Conservation (phyloP, 2,113 vertebrate genomes). For the Tragelaphus imberbis region DNA sequence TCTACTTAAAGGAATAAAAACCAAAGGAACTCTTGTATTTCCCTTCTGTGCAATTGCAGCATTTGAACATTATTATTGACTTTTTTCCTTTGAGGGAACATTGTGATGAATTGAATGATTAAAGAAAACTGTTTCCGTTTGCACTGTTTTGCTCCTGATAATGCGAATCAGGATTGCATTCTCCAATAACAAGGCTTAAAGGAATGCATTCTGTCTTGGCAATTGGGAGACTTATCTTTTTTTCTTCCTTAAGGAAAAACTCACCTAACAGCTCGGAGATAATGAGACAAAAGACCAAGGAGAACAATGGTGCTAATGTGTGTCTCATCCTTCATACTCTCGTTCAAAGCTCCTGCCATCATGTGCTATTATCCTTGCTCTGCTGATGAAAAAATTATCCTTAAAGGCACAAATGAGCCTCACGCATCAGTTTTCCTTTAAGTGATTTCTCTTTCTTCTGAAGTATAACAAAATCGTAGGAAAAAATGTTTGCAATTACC, state of each 20-base stretch:
- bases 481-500: constrained; percentile 23
- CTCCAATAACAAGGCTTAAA: constrained; percentile 17
- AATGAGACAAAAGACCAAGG: not conserved
- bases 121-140: constrained; percentile 40
- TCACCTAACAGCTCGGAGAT: not conserved
- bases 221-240: not conserved
- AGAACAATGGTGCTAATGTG: not conserved
- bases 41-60: not conserved
- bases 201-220: not conserved
- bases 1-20: not conserved
- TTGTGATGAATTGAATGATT: constrained; percentile 50
- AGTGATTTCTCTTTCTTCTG: constrained; percentile 27
- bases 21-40: not conserved
- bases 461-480: not conserved
- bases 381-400: constrained; percentile 20
- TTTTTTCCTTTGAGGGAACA: constrained; percentile 34
- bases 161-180: constrained; percentile 40
- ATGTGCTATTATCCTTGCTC: not conserved
- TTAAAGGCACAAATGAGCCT: constrained; percentile 26
- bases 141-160: constrained; percentile 19
- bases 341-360: not conserved
- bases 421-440: not conserved
- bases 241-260: not conserved
- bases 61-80: constrained; percentile 26
- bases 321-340: not conserved